A percentile compares a stretch with the other conserved stretches of the same genome.
phyloP scores from a whole-genome alignment of 2,797 vertebrate species.

The Nannoperca australis region DNA sequence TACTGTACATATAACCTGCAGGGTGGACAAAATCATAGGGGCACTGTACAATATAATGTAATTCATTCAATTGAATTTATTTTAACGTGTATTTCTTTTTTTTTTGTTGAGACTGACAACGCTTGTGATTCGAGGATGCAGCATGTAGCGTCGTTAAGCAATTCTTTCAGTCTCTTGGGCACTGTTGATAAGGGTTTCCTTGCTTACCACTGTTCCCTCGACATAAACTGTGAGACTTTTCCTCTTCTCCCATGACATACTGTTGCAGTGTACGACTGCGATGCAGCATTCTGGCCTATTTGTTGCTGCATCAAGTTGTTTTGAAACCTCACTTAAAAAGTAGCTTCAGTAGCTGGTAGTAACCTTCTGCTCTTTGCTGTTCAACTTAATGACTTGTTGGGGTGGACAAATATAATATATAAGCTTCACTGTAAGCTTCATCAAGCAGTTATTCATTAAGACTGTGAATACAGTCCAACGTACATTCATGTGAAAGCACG shows the following conservation, averaged over 20 bases:
- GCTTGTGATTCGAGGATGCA: neutral
- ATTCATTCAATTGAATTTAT: neutral
- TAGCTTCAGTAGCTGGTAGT: neutral
- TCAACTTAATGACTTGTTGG: neutral
- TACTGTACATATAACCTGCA: neutral
- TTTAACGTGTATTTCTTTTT: neutral
- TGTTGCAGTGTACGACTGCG: neutral
- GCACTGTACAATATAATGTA: fast-evolving
- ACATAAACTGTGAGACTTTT: neutral
- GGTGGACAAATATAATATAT: neutral
- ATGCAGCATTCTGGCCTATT: neutral
- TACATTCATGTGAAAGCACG: too few species aligned
- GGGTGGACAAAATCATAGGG: neutral
- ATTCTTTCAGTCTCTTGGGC: neutral
- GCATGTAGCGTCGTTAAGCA: neutral
- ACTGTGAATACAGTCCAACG: too few species aligned
- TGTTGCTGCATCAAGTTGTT: neutral
- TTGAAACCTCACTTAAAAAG: neutral
- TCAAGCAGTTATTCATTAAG: too few species aligned
- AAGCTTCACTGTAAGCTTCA: too few species aligned
- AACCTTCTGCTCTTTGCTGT: neutral
- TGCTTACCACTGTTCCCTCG: neutral
- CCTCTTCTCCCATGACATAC: neutral
- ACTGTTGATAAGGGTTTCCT: neutral
- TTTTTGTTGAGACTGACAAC: neutral